These are phyloP conservation scores for Tenrec ecaudatus DNA, from an alignment of 2,113 vertebrate species.

Conservation along the genomic window DNA sequence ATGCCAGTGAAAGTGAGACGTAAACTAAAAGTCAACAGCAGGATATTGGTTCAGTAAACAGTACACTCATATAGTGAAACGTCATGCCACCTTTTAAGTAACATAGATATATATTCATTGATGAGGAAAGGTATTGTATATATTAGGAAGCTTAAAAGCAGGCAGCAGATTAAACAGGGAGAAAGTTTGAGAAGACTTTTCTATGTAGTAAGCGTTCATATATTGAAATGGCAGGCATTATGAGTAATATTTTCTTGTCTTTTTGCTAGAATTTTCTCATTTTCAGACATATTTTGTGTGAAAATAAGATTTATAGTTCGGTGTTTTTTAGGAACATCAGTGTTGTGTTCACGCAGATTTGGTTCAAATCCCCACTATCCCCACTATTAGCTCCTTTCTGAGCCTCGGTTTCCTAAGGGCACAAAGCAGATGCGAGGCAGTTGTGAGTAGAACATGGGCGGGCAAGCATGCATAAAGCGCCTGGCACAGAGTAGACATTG, in stretches of 20 bases:
- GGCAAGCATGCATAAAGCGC: neutral
- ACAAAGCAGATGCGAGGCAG: neutral
- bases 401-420: neutral
- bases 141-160: neutral
- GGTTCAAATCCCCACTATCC: neutral
- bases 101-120: conserved; percentile 27
- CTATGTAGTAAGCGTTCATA: neutral
- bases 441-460: neutral
- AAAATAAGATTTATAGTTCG: conserved; percentile 16
- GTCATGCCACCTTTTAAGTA: conserved; percentile 10
- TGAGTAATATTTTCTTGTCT: neutral
- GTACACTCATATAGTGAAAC: conserved; percentile 26
- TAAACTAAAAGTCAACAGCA: conserved; percentile 61
- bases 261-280: conserved; percentile 16
- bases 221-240: neutral
- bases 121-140: neutral
- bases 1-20: conserved; percentile 50
- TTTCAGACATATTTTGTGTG: neutral
- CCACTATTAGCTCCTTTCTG: neutral
- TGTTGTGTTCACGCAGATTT: neutral
- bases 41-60: conserved; percentile 53
- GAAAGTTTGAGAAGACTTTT: neutral
- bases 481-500: neutral
- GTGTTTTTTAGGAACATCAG: neutral
- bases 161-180: neutral